Evolutionary conservation across 23 tunicate species (phyloP).

Genomic region (Ciona savignyi): DNA sequence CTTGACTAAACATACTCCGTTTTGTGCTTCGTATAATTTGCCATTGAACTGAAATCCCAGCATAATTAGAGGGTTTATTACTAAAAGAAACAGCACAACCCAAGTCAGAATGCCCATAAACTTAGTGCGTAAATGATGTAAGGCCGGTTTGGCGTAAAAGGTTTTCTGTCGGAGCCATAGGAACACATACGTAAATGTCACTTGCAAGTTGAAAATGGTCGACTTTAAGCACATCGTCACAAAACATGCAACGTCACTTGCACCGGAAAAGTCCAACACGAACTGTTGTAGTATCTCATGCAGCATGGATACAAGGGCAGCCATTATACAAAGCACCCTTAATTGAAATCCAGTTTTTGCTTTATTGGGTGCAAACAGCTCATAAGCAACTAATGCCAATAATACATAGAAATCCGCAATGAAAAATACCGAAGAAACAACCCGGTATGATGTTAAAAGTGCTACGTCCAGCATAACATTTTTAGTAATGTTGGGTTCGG

Average conservation of each 20-base stretch:
- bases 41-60: no score
- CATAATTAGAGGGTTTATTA: no score
- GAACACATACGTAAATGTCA: constrained; percentile 24
- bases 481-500: no score
- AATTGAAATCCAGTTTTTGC: constrained; percentile 6
- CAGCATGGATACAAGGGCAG: constrained; percentile 1
- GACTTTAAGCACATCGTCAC: constrained; percentile 20
- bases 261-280: constrained; percentile 10
- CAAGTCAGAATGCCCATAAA: constrained; percentile 12
- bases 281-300: constrained; percentile 17
- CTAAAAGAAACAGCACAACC: no score
- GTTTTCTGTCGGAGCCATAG: constrained; percentile 28
- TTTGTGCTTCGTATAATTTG: background rate
- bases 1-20: background rate
- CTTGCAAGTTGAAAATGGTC: constrained; percentile 14
- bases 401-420: constrained; percentile 14
- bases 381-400: constrained; percentile 14
- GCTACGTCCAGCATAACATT: no score
- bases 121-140: constrained; percentile 11
- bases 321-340: constrained; percentile 17
- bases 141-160: constrained; percentile 15
- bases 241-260: constrained; percentile 10
- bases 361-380: constrained; percentile 8
- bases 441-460: no score
- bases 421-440: background rate